Evolutionary conservation across 2,797 vertebrate species (phyloP).

Genomic region (Varecia variegata): DNA sequence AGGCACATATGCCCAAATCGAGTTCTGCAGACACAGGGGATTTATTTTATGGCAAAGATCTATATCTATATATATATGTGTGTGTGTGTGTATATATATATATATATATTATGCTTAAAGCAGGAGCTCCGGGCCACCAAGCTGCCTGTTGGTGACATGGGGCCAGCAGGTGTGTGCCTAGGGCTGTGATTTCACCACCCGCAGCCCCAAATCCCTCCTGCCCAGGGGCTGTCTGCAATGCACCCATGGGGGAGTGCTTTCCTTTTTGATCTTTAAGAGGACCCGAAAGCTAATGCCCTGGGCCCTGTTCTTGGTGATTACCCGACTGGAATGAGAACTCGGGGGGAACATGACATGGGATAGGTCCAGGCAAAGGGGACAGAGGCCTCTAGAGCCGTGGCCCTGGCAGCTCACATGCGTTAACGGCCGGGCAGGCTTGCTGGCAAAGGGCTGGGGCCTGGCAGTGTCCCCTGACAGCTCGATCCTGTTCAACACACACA

Average conservation of each 20-base stretch:
- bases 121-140: not conserved
- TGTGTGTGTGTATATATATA: too few relatives aligned
- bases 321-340: not conserved
- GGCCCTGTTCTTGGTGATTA: not conserved
- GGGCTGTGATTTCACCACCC: not conserved
- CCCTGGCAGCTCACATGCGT: not conserved
- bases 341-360: not conserved
- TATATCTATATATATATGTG: too few relatives aligned
- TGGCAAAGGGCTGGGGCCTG: not conserved
- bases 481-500: accelerated
- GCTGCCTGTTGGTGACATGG: not conserved
- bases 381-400: not conserved
- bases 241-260: not conserved
- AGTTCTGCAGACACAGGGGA: not conserved
- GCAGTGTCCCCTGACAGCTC: accelerated
- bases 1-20: not conserved
- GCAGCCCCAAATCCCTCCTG: not conserved
- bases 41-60: not conserved
- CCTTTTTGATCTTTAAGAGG: not conserved
- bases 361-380: not conserved
- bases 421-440: not conserved
- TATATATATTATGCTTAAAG: not conserved
- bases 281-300: not conserved
- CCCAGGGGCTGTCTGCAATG: not conserved
- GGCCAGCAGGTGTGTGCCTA: constrained; percentile 34